A percentile compares a stretch with the other conserved stretches of the same genome.
phyloP scores from a whole-genome alignment of 2,797 vertebrate genomes.

The Pogonophryne albipinna region DNA sequence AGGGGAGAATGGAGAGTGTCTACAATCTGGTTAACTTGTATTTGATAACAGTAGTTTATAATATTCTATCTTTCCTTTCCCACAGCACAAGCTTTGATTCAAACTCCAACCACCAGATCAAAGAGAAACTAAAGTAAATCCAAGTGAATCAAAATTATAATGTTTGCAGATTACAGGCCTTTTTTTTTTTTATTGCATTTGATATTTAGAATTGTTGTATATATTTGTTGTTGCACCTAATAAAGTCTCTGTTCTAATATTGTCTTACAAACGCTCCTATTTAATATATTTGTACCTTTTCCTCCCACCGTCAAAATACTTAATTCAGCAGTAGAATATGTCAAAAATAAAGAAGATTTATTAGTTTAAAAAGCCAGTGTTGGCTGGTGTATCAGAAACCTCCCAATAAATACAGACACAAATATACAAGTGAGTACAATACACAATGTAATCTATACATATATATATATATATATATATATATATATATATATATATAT shows the following conservation, averaged over 20 bases:
- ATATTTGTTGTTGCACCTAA: slow-evolving; percentile 21
- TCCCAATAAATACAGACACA: not conserved
- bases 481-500: no score
- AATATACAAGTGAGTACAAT: no score
- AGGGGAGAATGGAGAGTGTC: not conserved
- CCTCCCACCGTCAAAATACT: not conserved
- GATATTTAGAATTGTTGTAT: not conserved
- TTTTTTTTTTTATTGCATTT: not conserved
- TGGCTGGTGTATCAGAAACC: not conserved
- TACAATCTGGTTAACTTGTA: not conserved
- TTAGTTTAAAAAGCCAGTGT: not conserved
- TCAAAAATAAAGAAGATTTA: not conserved
- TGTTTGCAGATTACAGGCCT: not conserved
- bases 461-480: no score
- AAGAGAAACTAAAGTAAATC: slow-evolving; percentile 35
- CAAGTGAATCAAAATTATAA: slow-evolving; percentile 11
- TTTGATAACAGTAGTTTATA: slow-evolving; percentile 1
- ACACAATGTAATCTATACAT: no score
- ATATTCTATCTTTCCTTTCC: slow-evolving; percentile 19
- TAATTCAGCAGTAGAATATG: not conserved
- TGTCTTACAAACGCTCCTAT: not conserved
- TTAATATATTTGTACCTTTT: not conserved
- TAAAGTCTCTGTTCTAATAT: slow-evolving; percentile 44
- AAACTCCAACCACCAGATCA: slow-evolving; percentile 20
- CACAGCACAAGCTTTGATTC: slow-evolving; percentile 50